Percentiles rank a stretch among this genome's conserved stretches.
phyloP scores from a whole-genome alignment of 2,797 vertebrate species.

The Myiotriccus ornatus region DNA sequence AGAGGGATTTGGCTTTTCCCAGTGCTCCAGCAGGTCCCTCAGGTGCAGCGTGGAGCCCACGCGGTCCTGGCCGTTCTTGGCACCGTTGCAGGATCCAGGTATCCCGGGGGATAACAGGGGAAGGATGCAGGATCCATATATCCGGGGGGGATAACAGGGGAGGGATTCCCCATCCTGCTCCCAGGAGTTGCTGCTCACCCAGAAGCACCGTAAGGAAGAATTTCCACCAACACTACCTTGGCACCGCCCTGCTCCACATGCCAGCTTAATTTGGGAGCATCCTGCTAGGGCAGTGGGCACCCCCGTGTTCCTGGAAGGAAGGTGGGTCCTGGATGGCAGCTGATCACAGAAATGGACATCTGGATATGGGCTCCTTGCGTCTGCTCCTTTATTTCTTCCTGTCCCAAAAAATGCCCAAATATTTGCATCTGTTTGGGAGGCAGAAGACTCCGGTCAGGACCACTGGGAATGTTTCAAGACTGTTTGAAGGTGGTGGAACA shows the following conservation, averaged over 20 bases:
- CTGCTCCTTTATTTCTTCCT: neutral
- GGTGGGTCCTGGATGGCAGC: neutral
- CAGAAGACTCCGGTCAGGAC: neutral
- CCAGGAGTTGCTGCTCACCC: rapidly evolving
- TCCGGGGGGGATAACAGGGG: neutral
- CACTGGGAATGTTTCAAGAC: neutral
- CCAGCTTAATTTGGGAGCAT: neutral
- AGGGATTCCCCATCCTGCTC: neutral
- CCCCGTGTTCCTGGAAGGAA: rapidly evolving
- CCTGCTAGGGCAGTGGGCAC: rapidly evolving
- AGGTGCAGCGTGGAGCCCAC: neutral
- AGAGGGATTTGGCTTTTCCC: neutral
- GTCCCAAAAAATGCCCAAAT: neutral
- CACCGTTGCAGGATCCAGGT: neutral
- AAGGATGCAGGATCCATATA: neutral
- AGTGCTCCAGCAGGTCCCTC: neutral
- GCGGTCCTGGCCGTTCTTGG: neutral
- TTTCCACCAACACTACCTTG: neutral
- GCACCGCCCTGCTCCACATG: rapidly evolving
- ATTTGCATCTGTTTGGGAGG: neutral
- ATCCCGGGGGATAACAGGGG: rapidly evolving
- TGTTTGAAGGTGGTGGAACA: neutral
- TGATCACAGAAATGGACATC: rapidly evolving
- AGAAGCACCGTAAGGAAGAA: neutral
- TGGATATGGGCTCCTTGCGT: neutral